phyloP scores from a whole-genome alignment of 2,888 invertebrate species.

The Acrobasis suavella region DNA sequence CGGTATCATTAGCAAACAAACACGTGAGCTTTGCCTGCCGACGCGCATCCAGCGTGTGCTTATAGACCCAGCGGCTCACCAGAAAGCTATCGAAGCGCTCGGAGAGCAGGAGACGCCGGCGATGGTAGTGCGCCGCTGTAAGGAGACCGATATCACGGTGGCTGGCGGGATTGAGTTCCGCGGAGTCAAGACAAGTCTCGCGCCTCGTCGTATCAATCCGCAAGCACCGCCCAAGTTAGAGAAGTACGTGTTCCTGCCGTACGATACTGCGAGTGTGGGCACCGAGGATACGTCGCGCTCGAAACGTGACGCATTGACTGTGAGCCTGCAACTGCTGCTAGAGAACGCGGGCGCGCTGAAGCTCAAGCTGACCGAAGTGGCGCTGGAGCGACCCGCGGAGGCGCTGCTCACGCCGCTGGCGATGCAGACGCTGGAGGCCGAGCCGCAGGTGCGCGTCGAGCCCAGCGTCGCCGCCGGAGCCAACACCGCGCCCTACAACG shows the following conservation, averaged over 20 bases:
- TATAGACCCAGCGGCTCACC: conserved; percentile 90
- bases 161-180: conserved; percentile 94
- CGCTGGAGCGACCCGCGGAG: conserved; percentile 84
- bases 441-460: conserved; percentile 87
- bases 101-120: conserved; percentile 66
- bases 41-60: conserved; percentile 91
- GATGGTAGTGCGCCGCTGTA: conserved; percentile 86
- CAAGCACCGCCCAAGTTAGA: conserved; percentile 93
- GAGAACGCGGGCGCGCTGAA: conserved; percentile 89
- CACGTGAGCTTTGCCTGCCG: conserved; percentile 92
- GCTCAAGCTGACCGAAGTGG: conserved; percentile 88
- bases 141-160: conserved; percentile 87
- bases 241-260: conserved; percentile 91
- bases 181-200: conserved; percentile 94
- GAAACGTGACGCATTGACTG: conserved; percentile 85
- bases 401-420: conserved; percentile 84
- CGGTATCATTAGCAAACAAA: conserved; percentile 89
- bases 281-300: conserved; percentile 84
- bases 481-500: conserved; percentile 68
- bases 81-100: conserved; percentile 45
- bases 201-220: conserved; percentile 90
- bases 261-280: conserved; percentile 76
- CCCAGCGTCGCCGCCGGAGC: conserved; percentile 38
- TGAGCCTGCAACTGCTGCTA: conserved; percentile 86
- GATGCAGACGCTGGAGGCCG: conserved; percentile 85